These are phyloP conservation scores for Chunga burmeisteri DNA, from an alignment of 2,113 vertebrate genomes.

Conservation along the genomic window DNA sequence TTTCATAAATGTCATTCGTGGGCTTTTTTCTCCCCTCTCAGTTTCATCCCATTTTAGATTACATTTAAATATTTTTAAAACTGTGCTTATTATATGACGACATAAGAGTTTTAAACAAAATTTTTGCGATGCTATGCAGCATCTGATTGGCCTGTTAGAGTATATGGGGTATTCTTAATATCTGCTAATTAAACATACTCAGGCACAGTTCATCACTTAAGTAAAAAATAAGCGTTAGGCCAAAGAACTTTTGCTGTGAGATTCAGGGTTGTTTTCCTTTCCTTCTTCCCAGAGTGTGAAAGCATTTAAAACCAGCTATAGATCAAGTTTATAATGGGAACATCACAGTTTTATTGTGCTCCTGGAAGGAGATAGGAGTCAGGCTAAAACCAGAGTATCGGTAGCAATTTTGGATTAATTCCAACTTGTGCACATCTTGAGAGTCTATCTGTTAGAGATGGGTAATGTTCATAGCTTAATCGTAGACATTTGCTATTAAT, in stretches of 20 bases:
- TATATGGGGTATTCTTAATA: not conserved
- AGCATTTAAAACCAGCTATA: not conserved
- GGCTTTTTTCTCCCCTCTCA: not conserved
- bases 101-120: not conserved
- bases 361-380: not conserved
- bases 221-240: not conserved
- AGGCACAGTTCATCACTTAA: not conserved
- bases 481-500: constrained; percentile 14
- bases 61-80: not conserved
- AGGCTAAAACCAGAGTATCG: not conserved
- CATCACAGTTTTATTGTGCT: not conserved
- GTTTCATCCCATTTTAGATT: not conserved
- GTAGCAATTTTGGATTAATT: not conserved
- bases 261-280: not conserved
- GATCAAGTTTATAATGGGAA: not conserved
- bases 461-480: not conserved
- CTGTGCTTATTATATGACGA: not conserved
- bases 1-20: not conserved
- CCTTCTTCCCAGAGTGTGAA: not conserved
- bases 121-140: not conserved
- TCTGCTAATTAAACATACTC: not conserved
- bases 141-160: not conserved
- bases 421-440: not conserved
- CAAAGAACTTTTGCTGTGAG: not conserved
- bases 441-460: not conserved